Base-by-base conservation (phyloP, 2,797 vertebrate genomes). In the Cyclopterus lumpus region DNA sequence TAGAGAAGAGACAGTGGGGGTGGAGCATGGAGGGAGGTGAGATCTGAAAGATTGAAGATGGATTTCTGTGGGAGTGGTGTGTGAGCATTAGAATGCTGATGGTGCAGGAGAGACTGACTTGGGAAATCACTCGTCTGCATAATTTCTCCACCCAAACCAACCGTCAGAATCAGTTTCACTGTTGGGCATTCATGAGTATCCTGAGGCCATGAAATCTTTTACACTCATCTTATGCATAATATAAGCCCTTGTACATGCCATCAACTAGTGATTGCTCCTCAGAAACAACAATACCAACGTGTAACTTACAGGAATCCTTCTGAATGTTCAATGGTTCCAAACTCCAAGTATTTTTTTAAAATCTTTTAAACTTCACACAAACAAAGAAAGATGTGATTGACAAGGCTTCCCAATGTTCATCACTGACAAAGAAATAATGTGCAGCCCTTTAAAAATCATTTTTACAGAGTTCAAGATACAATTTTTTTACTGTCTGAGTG, bases 51-150 rank as follows among this genome's bases (percentile, higher is more conserved):
- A 90, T 86, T 88, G 86, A 88, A 92, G 88, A 91, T 90, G 87
- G 89, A 93, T 92, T 89, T 89, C 82, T 88, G 85, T 89, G 77
- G 87, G 89, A 89, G 89, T 83, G 85, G 76, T 93, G 90, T 88
- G 90, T 90, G 90, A 90, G 92, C 86, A 88, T 89, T 89, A 86
- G 83, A 88, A 93, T 93, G 90, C 92, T 93, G 92, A 92, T 91
- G 81, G 89, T 91, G 92, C 91, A 90, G 82, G 82, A 83, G 87
- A 86, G 85, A 62, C 74, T 72, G 77, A 85, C 88, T 87, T 77
- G 88, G 90, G 91, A 91, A 92, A 91, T 92, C 86, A 89, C 78
- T 92, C 82, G 81, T 88, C 89, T 92, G 83, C 88, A 89, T 89
- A 86, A 86, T 82, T 85, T 78, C 81, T 86, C 69, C 77, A 73